These are phyloP conservation scores for Myocastor coypus DNA, from an alignment of 2,113 vertebrate species.

Conservation along the genomic window DNA sequence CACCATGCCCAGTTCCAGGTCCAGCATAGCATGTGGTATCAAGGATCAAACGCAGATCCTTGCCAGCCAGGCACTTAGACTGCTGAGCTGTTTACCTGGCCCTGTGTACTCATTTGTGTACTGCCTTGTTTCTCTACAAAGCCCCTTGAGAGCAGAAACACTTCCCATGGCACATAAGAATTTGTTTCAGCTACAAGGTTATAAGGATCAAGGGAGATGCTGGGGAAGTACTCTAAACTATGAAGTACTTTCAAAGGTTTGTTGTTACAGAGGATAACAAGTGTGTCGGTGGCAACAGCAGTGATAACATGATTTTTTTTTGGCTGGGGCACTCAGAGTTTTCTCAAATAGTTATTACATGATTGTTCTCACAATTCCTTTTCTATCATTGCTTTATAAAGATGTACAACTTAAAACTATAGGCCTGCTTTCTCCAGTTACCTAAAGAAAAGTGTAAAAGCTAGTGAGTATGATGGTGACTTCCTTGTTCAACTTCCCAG, in stretches of 20 bases:
- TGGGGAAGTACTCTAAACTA: not conserved
- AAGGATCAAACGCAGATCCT: too few species aligned
- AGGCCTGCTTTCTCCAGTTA: not conserved
- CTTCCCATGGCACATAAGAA: not conserved
- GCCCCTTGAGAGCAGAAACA: not conserved
- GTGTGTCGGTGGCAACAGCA: not conserved
- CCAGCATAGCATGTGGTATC: too few species aligned
- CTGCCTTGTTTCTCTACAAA: not conserved
- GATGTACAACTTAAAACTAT: not conserved
- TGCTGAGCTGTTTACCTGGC: too few species aligned
- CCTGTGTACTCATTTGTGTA: not conserved
- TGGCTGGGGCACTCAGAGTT: not conserved
- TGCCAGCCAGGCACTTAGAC: too few species aligned
- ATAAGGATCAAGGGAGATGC: not conserved
- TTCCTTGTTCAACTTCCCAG: not conserved
- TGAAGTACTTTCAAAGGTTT: not conserved
- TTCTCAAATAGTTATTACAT: not conserved
- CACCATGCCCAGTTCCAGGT: too few species aligned
- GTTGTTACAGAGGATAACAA: not conserved
- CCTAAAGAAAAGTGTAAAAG: not conserved
- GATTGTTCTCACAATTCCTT: not conserved
- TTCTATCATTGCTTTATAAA: not conserved
- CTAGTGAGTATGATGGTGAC: not conserved
- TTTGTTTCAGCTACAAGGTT: not conserved
- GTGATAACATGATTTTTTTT: not conserved